Evolutionary conservation across 2,113 vertebrate genomes (phyloP).

Genomic region (Apodemus sylvaticus): DNA sequence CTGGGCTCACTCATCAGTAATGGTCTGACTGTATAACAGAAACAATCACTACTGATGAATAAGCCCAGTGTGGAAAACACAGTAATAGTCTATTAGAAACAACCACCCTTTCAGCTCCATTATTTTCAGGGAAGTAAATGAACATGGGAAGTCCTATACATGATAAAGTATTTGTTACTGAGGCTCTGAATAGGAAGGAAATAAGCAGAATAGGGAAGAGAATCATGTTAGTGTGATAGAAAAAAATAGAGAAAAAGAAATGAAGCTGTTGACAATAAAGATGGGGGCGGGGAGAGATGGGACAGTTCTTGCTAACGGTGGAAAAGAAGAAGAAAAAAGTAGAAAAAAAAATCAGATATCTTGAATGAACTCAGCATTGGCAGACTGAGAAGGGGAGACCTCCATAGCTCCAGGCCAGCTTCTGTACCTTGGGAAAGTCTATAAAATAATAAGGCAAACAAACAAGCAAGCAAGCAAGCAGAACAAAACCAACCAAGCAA

Average conservation of each 20-base stretch:
- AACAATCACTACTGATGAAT: not conserved
- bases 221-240: not conserved
- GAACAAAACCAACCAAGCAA: not conserved
- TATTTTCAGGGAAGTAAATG: not conserved
- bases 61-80: no score
- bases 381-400: no score
- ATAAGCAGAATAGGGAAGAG: not conserved
- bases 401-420: not conserved
- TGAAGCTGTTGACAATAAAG: not conserved
- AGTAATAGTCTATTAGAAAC: not conserved
- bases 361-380: not conserved
- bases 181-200: not conserved
- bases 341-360: not conserved
- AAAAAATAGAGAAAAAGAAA: not conserved
- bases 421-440: not conserved
- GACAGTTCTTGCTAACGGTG: no score
- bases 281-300: no score
- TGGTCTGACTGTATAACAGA: not conserved
- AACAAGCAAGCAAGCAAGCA: not conserved
- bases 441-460: not conserved
- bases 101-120: not conserved
- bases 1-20: not conserved
- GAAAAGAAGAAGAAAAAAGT: not conserved
- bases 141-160: not conserved
- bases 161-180: not conserved